Evolutionary conservation across 2,113 vertebrate species (phyloP).

Genomic region (Hemichromis elongatus): DNA sequence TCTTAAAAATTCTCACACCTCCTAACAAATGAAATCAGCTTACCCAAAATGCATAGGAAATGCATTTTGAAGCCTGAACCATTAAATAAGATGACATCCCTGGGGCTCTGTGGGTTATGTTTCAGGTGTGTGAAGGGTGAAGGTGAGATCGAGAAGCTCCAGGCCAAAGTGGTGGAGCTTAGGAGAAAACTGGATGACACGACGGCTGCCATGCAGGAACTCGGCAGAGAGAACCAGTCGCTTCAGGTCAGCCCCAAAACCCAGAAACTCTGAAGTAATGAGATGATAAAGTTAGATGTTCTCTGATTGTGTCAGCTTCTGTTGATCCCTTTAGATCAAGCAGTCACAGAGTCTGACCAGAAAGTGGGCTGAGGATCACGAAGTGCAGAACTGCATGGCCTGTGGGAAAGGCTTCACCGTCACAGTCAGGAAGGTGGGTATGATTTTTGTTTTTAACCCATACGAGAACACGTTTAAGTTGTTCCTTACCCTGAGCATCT

Average conservation of each 20-base stretch:
- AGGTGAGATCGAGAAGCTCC: slow-evolving; percentile 96
- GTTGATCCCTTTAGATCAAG: slow-evolving; percentile 80
- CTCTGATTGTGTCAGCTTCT: not conserved
- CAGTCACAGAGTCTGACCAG: slow-evolving; percentile 91
- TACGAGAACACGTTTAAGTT: not conserved
- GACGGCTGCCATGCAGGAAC: slow-evolving; percentile 95
- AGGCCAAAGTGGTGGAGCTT: slow-evolving; percentile 88
- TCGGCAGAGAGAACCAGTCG: slow-evolving; percentile 95
- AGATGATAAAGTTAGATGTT: not conserved
- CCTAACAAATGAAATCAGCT: not conserved
- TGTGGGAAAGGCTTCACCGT: slow-evolving; percentile 94
- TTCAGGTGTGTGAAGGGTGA: slow-evolving; percentile 94
- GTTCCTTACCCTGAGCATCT: not conserved
- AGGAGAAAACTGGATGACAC: slow-evolving; percentile 95
- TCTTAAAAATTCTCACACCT: not conserved
- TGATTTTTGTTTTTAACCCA: not conserved
- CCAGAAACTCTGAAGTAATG: not conserved
- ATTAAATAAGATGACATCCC: not conserved
- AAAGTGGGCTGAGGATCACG: slow-evolving; percentile 96
- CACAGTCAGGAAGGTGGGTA: slow-evolving; percentile 87
- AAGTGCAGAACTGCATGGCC: slow-evolving; percentile 96
- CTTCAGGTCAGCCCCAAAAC: slow-evolving; percentile 80
- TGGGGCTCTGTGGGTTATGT: not conserved
- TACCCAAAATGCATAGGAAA: not conserved
- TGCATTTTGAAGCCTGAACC: not conserved